Conservation (phyloP, 2,888 invertebrate genomes). For the Eupithecia inturbata region DNA sequence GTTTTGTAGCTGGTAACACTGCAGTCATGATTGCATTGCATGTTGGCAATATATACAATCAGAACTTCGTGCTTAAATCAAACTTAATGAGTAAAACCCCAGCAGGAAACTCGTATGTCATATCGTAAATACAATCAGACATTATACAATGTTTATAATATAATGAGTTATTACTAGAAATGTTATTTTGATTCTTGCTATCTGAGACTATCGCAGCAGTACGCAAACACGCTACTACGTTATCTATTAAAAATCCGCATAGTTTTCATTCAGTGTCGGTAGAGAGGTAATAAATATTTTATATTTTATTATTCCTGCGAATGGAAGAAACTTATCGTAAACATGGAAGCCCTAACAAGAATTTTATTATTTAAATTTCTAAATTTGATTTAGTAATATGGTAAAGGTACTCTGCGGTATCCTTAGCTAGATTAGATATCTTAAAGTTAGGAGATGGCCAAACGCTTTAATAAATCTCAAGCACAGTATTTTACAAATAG, state of each 20-base stretch:
- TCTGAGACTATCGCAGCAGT: too few species aligned
- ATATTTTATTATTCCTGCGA: too few species aligned
- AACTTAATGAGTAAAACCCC: not conserved
- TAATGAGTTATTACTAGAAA: not conserved
- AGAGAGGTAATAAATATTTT: not conserved
- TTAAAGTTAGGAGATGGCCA: too few species aligned
- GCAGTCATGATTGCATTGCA: not conserved
- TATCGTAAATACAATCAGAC: not conserved
- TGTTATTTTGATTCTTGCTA: conserved; percentile 1
- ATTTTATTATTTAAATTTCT: not conserved
- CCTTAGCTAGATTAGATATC: too few species aligned
- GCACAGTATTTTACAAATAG: too few species aligned
- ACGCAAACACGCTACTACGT: not conserved
- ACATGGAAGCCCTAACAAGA: not conserved
- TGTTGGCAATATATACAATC: not conserved
- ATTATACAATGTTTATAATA: not conserved
- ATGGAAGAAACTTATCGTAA: not conserved
- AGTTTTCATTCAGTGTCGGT: not conserved
- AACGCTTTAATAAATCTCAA: too few species aligned
- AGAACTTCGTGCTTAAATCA: not conserved
- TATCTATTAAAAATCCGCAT: not conserved
- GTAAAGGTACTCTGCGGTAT: too few species aligned
- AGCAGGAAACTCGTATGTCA: not conserved
- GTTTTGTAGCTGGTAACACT: too few species aligned
- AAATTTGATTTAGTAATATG: not conserved